Evolutionary conservation across 2,113 vertebrate species (phyloP).

Genomic region (Pontoporia blainvillei): DNA sequence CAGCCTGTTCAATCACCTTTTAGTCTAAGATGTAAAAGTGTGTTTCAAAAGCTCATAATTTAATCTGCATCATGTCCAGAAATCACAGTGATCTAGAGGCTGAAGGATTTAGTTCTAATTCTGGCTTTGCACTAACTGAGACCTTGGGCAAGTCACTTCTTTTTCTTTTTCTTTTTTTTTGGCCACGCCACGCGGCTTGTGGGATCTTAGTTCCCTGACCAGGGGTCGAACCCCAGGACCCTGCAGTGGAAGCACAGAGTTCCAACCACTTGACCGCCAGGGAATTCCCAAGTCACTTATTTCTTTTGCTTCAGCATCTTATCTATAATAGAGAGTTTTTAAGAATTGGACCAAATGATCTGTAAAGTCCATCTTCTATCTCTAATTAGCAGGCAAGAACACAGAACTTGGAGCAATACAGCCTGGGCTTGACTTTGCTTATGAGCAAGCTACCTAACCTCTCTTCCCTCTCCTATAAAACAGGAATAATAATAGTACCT

Average conservation of each 20-base stretch:
- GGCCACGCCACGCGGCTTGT: no score
- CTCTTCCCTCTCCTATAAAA: neutral
- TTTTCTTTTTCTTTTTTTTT: no score
- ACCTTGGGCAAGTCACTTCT: neutral
- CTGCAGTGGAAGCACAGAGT: no score
- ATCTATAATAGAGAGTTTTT: neutral
- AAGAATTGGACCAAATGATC: neutral
- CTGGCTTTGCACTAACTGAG: neutral
- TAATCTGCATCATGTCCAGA: neutral
- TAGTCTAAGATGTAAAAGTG: neutral
- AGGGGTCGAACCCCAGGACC: no score
- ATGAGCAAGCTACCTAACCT: neutral
- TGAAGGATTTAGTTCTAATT: neutral
- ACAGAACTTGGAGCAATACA: neutral
- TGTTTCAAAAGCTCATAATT: neutral
- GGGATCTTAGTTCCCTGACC: no score
- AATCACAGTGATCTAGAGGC: neutral
- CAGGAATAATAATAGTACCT: neutral
- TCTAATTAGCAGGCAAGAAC: neutral
- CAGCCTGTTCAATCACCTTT: neutral
- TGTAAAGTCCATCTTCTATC: neutral
- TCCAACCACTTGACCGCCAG: no score
- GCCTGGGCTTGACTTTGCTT: neutral
- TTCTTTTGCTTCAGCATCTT: neutral
- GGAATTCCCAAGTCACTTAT: neutral